Conservation (phyloP, 2,113 vertebrate genomes). For the Oreochromis spilurus region DNA sequence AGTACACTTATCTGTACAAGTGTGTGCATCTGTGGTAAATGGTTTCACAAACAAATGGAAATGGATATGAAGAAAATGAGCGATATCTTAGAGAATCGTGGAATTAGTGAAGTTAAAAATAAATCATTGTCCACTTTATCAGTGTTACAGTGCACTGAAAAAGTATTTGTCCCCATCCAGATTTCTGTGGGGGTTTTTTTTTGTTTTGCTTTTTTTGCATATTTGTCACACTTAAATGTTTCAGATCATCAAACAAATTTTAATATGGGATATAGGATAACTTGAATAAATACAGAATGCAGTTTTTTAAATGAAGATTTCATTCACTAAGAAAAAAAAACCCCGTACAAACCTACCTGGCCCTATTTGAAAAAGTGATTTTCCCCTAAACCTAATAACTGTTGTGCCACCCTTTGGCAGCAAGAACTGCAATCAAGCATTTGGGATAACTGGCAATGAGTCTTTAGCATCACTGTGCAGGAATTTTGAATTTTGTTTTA, state of each 20-base stretch:
- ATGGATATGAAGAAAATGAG: neutral
- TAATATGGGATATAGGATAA: neutral
- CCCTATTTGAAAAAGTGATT: neutral
- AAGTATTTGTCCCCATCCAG: neutral
- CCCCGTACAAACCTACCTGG: neutral
- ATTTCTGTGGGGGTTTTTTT: rapidly evolving
- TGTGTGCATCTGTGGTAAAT: constrained; percentile 11
- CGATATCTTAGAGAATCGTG: neutral
- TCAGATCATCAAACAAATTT: neutral
- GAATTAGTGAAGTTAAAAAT: neutral
- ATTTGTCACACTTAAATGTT: neutral
- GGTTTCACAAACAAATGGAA: constrained; percentile 1
- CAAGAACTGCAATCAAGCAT: neutral
- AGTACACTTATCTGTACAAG: neutral
- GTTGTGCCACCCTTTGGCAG: neutral
- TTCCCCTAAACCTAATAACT: neutral
- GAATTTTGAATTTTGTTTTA: neutral
- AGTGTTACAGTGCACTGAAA: neutral
- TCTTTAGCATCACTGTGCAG: neutral
- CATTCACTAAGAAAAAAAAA: rapidly evolving
- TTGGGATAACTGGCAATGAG: neutral
- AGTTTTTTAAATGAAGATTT: neutral
- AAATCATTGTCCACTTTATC: neutral
- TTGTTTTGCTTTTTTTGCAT: rapidly evolving
- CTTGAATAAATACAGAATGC: neutral